Evolutionary conservation across 2,113 vertebrate genomes (phyloP).

Genomic region (Chauna torquata): DNA sequence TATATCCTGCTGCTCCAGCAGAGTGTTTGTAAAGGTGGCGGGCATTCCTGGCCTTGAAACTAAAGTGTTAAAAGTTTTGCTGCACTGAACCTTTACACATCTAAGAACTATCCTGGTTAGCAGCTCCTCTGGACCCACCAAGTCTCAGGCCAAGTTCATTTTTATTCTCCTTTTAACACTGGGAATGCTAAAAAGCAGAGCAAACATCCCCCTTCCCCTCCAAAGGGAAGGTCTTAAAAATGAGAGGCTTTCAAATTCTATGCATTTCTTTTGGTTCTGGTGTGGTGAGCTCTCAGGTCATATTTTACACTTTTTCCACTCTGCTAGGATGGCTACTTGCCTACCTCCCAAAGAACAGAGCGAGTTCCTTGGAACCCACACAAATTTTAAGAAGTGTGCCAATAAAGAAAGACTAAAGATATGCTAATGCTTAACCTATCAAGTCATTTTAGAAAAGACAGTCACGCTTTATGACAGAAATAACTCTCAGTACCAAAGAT

Average conservation of each 20-base stretch:
- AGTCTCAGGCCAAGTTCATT: neutral
- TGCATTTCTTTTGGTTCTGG: neutral
- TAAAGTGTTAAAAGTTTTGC: neutral
- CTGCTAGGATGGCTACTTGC: neutral
- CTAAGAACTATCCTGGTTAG: neutral
- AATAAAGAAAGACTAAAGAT: neutral
- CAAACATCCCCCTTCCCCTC: neutral
- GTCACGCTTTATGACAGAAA: conserved; percentile 13
- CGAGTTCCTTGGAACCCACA: neutral
- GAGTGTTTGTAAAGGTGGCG: neutral
- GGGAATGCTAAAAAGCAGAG: neutral
- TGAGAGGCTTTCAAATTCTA: neutral
- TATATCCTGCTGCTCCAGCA: neutral
- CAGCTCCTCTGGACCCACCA: neutral
- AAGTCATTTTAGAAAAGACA: neutral
- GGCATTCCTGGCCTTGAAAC: neutral
- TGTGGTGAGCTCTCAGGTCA: neutral
- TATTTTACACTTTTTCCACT: neutral
- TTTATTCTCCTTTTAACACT: neutral
- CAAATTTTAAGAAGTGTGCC: neutral
- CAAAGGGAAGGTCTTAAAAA: neutral
- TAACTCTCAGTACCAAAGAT: neutral
- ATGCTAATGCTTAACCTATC: conserved; percentile 5
- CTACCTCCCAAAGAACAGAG: neutral
- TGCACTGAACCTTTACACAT: neutral